Evolutionary conservation across 2,113 vertebrate species (phyloP).

Genomic region (Ornithorhynchus anatinus): DNA sequence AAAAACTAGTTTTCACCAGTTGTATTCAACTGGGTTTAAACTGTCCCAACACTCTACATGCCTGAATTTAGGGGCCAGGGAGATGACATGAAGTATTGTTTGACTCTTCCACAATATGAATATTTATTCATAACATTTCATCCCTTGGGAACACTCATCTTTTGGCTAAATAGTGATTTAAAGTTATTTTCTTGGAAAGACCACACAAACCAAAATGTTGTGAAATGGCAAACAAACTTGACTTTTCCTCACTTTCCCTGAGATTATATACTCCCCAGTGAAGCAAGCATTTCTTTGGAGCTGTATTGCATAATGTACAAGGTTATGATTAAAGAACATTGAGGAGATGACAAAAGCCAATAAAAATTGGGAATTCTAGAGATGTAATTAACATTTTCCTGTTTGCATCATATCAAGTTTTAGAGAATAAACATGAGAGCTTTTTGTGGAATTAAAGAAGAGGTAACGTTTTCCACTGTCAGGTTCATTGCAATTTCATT

Average conservation of each 20-base stretch:
- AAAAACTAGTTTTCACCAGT: too few relatives aligned
- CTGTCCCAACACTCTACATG: not conserved
- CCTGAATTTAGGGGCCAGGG: not conserved
- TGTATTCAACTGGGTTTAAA: not conserved
- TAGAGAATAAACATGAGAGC: not conserved
- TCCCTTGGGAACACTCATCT: conserved; percentile 58
- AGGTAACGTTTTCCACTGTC: not conserved
- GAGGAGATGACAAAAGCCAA: conserved; percentile 65
- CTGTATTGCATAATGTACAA: conserved; percentile 65
- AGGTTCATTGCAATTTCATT: not conserved
- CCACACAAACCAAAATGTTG: conserved; percentile 72
- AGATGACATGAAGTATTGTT: conserved; percentile 44
- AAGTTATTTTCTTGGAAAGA: conserved; percentile 68
- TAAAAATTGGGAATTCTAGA: conserved; percentile 54
- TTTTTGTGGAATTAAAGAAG: not conserved
- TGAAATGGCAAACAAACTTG: conserved; percentile 61
- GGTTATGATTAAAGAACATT: conserved; percentile 62
- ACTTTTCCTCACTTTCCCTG: conserved; percentile 61
- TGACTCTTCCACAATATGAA: conserved; percentile 24
- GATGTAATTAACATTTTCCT: conserved; percentile 42
- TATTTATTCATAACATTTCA: conserved; percentile 64
- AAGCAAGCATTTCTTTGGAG: conserved; percentile 66
- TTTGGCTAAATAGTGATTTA: conserved; percentile 53
- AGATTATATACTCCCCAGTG: conserved; percentile 65
- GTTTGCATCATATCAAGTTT: not conserved